Conservation (phyloP, 2,888 invertebrate genomes). For the Neelides folsomi region DNA sequence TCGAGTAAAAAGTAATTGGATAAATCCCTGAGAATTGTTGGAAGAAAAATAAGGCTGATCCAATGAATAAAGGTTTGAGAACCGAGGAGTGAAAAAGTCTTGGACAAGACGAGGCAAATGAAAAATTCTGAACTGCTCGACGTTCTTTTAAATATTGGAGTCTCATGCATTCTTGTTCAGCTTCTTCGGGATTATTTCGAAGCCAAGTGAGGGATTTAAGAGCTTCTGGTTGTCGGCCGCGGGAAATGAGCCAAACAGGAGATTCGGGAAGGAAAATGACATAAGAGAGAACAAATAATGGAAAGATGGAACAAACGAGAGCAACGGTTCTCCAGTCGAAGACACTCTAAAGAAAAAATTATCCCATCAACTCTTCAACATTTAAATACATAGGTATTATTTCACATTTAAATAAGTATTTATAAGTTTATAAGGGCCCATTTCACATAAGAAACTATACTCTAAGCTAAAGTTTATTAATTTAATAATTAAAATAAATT, state of each 20-base stretch:
- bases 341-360: constrained; percentile 4
- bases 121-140: constrained; percentile 6
- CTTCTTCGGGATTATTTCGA: constrained; percentile 25
- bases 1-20: constrained; percentile 30
- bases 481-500: too few relatives aligned
- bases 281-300: constrained; percentile 26
- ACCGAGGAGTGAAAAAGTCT: constrained; percentile 18
- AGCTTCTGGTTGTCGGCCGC: constrained; percentile 16
- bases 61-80: constrained; percentile 21
- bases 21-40: constrained; percentile 33
- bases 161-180: constrained; percentile 28
- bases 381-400: too few relatives aligned
- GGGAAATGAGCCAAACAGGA: constrained; percentile 28
- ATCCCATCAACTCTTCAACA: too few relatives aligned
- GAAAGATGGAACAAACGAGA: constrained; percentile 20
- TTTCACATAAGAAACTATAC: too few relatives aligned
- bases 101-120: constrained; percentile 9
- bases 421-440: too few relatives aligned
- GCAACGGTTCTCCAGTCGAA: constrained; percentile 28
- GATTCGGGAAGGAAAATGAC: constrained; percentile 30
- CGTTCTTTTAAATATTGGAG: constrained; percentile 30
- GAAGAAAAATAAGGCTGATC: constrained; percentile 24
- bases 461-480: too few relatives aligned
- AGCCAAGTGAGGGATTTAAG: constrained; percentile 27
- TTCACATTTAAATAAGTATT: too few relatives aligned